Conservation (phyloP, 2,797 vertebrate species). For the Psittacula derbiana region DNA sequence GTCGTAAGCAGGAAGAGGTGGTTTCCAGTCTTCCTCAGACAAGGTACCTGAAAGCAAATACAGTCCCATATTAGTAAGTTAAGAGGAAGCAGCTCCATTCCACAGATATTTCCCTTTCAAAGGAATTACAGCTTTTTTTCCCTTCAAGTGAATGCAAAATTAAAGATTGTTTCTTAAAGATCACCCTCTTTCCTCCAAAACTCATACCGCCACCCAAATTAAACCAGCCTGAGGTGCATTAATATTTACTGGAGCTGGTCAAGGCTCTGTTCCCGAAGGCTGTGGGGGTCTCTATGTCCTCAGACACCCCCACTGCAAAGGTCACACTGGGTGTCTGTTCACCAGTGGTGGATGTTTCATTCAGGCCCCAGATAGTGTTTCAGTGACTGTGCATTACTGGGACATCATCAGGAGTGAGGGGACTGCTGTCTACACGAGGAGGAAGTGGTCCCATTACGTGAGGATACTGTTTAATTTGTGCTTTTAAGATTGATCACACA, state of each 20-base stretch:
- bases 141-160: not conserved
- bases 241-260: not conserved
- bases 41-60: constrained; percentile 76
- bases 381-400: not conserved
- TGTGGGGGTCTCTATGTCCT: not conserved
- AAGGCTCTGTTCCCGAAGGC: not conserved
- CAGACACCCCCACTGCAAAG: not conserved
- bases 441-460: not conserved
- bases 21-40: constrained; percentile 82
- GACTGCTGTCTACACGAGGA: not conserved
- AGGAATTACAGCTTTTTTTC: accelerated
- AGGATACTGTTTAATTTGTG: not conserved
- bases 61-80: not conserved
- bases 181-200: not conserved
- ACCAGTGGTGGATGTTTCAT: not conserved
- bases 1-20: constrained; percentile 83
- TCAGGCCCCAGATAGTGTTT: not conserved
- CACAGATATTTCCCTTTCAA: not conserved
- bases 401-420: not conserved
- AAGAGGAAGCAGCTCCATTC: not conserved
- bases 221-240: not conserved
- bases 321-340: not conserved
- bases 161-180: not conserved
- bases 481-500: not conserved
- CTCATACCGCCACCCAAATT: not conserved